A percentile compares a stretch with the other conserved stretches of the same genome.
phyloP scores from a whole-genome alignment of 2,888 invertebrate species.

The Strigamia transsilvanica region DNA sequence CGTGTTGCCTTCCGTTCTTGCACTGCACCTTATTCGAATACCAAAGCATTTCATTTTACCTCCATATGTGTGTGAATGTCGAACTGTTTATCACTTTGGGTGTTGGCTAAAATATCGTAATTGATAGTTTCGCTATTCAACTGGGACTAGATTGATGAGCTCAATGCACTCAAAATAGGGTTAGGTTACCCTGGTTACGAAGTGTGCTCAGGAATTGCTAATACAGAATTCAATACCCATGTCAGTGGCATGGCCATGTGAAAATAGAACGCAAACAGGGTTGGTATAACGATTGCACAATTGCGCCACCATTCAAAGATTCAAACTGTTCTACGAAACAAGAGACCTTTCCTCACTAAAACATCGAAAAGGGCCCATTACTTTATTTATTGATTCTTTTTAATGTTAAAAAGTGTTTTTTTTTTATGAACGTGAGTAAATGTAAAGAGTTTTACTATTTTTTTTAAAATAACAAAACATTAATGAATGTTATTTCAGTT shows the following conservation, averaged over 20 bases:
- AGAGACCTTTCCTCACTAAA: background rate
- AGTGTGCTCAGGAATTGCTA: slow-evolving; percentile 40
- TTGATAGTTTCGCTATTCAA: slow-evolving; percentile 12
- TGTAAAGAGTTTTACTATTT: background rate
- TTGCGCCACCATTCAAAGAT: background rate
- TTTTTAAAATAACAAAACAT: background rate
- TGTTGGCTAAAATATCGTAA: background rate
- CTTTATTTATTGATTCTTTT: background rate
- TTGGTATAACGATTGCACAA: slow-evolving; percentile 14
- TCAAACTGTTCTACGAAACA: background rate
- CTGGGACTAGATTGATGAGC: slow-evolving; percentile 30
- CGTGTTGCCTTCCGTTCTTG: background rate
- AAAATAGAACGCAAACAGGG: slow-evolving; percentile 22
- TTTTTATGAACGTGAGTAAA: background rate
- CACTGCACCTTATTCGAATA: background rate
- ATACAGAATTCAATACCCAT: slow-evolving; percentile 45
- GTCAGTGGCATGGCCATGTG: slow-evolving; percentile 38
- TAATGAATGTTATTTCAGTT: slow-evolving; percentile 27
- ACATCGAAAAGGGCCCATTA: background rate
- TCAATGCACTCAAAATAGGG: slow-evolving; percentile 6
- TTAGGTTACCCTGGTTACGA: slow-evolving; percentile 35
- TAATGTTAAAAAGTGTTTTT: background rate
- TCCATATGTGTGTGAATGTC: background rate
- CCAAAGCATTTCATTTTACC: background rate
- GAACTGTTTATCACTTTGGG: slow-evolving; percentile 2